Percentiles rank a stretch among this genome's conserved stretches.
Conservation (phyloP, 2,797 vertebrate genomes). For the Acipenser transmontanus region DNA sequence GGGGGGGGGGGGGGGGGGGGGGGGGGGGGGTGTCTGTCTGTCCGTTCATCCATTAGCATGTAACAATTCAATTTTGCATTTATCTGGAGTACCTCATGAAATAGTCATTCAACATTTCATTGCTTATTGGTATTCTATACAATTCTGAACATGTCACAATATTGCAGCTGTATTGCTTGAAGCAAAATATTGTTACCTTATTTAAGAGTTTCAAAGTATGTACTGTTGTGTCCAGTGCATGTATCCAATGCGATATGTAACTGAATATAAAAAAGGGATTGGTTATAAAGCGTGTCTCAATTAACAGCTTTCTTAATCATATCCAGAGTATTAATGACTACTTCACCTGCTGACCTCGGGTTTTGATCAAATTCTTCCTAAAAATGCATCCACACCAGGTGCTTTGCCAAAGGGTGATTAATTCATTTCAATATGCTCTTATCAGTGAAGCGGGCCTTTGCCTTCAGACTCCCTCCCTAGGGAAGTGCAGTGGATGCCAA, state of each 20-base stretch:
- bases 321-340: not conserved
- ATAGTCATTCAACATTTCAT: too few species aligned
- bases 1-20: too few species aligned
- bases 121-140: too few species aligned
- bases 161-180: constrained; percentile 1
- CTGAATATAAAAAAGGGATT: too few species aligned
- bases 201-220: not conserved
- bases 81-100: too few species aligned
- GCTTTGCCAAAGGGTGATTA: constrained; percentile 9
- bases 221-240: not conserved
- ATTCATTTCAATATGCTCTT: not conserved
- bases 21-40: too few species aligned
- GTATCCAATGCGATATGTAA: too few species aligned
- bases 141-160: not conserved
- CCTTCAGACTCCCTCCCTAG: not conserved
- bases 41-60: too few species aligned
- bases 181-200: not conserved
- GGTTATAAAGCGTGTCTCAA: too few species aligned
- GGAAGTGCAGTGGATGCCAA: not conserved
- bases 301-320: too few species aligned
- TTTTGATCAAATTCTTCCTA: not conserved
- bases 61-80: too few species aligned
- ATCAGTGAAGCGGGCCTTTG: not conserved
- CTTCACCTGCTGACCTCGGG: not conserved
- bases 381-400: not conserved